Evolutionary conservation across 2,797 vertebrate genomes (phyloP), one percentile per base, ranked within the genome.

Genomic region (Clarias platycephalus): DNA sequence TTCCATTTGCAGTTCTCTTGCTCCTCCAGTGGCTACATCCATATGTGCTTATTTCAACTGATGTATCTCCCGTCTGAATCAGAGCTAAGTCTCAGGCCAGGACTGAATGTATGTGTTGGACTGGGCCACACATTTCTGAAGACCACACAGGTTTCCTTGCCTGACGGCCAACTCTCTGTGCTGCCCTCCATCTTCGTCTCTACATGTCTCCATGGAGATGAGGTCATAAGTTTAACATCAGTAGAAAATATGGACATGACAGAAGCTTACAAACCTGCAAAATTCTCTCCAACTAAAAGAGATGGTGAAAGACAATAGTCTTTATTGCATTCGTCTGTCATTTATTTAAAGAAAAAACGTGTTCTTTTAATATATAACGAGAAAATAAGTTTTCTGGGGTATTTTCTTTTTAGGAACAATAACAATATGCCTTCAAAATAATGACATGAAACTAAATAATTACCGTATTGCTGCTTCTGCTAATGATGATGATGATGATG

Each of bases 61-160:
- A 95, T 93, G 94, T 92, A 94, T 92, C 84, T 90, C 91, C 89
- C 20, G 91, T 93, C 93, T 94, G 94, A 95, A 94, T 95, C 91
- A 92, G 89, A 88, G 88, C 92, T 92, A 92, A 90, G 92, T 92
- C 91, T 93, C 89, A 89, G 92, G 92, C 94, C 93, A 93, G 92
- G 90, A 90, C 84, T 58, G 77, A 91, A 91, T 95, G 94, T 95
- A 93, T 95, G 94, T 94, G 93, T 95, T 95, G 95, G 95, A 95
- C 93, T 90, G 88, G 88, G 88, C 89, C 79, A 89, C 90, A 91
- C 93, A 95, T 95, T 94, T 95, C 93, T 94, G 92, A 92, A 95
- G 97, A 99, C 97, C 97, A 99, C 97, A 98, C 97, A 98, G 95
- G 96, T 94, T 95, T 94, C 92, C 95, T 37, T 94, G 89, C 93